Conservation (phyloP, 1,140 invertebrate species). For the Bombus affinis region DNA sequence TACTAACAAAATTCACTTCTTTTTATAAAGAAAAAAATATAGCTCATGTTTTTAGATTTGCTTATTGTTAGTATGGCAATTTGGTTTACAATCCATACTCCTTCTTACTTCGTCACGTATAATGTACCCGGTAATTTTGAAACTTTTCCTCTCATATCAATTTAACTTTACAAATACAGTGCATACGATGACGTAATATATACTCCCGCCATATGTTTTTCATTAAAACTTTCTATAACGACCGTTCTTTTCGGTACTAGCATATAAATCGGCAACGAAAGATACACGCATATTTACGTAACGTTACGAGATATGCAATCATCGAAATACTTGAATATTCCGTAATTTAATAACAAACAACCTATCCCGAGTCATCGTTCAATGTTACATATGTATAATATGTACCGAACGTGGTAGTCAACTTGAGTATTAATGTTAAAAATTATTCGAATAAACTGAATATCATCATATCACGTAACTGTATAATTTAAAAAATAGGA, state of each 20-base stretch:
- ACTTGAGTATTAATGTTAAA: background rate
- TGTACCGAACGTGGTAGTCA: background rate
- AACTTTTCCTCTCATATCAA: background rate
- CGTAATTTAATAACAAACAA: background rate
- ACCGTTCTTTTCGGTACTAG: background rate
- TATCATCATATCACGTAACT: no score
- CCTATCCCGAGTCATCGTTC: background rate
- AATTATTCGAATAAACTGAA: background rate
- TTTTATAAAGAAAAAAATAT: background rate
- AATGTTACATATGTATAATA: background rate
- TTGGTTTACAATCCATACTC: background rate
- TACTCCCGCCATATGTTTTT: background rate
- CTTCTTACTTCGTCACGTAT: background rate
- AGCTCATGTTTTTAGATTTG: background rate
- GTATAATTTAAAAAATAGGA: background rate
- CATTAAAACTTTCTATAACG: slow-evolving; percentile 33
- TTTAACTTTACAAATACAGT: background rate
- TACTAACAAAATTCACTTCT: background rate
- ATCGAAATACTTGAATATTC: background rate
- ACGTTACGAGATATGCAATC: background rate
- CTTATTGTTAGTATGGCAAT: background rate
- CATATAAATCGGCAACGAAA: background rate
- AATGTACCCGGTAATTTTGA: no score
- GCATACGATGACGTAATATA: background rate
- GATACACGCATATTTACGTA: background rate